These are phyloP conservation scores for Eupsilia transversa DNA, from an alignment of 2,888 invertebrate species.

Conservation along the genomic window DNA sequence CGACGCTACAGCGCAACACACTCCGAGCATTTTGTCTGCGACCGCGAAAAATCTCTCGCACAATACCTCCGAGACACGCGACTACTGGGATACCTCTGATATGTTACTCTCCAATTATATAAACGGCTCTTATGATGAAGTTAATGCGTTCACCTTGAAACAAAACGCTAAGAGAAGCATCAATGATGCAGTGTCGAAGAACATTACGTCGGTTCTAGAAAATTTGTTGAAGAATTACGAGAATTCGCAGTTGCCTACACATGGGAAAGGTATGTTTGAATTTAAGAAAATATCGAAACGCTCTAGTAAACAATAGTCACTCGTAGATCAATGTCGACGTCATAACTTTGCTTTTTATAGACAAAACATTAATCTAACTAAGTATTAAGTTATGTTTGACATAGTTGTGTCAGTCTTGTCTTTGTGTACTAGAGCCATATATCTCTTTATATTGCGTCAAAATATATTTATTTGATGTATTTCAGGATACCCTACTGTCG, in stretches of 20 bases:
- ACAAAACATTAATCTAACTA: slow-evolving; percentile 48
- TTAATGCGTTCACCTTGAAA: slow-evolving; percentile 76
- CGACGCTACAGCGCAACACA: slow-evolving; percentile 77
- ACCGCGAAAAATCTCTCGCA: slow-evolving; percentile 81
- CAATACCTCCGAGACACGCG: slow-evolving; percentile 70
- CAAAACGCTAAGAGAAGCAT: slow-evolving; percentile 87
- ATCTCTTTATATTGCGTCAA: slow-evolving; percentile 20
- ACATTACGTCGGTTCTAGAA: slow-evolving; percentile 96
- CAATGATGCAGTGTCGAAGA: slow-evolving; percentile 94
- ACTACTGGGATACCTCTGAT: slow-evolving; percentile 80
- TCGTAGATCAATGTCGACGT: slow-evolving; percentile 6
- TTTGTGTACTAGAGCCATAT: slow-evolving; percentile 14
- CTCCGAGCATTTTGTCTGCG: slow-evolving; percentile 82
- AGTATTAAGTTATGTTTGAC: slow-evolving; percentile 39
- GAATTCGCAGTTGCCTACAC: slow-evolving; percentile 96
- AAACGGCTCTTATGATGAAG: slow-evolving; percentile 81
- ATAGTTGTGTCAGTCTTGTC: slow-evolving; percentile 21
- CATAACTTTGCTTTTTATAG: slow-evolving; percentile 21
- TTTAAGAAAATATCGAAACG: slow-evolving; percentile 72
- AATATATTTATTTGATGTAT: slow-evolving; percentile 50
- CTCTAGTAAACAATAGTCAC: slow-evolving; percentile 21
- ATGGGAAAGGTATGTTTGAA: slow-evolving; percentile 94
- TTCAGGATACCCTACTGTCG: slow-evolving; percentile 95
- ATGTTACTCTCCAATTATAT: slow-evolving; percentile 81
- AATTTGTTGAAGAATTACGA: slow-evolving; percentile 97